phyloP scores from a whole-genome alignment of 1,140 invertebrate genomes.

The Luehdorfia chinensis region DNA sequence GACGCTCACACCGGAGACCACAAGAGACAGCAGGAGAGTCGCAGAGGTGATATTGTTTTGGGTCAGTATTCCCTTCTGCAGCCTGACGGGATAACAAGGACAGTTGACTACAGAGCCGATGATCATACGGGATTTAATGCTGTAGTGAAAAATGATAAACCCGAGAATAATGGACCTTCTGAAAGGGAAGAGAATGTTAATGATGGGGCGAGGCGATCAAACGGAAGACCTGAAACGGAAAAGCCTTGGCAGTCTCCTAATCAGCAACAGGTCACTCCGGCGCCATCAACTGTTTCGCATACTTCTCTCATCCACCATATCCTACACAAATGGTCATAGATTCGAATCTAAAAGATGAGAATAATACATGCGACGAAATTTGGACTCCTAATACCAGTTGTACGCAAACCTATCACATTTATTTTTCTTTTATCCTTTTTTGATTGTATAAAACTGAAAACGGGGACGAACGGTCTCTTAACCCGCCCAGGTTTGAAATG shows the following conservation, averaged over 20 bases:
- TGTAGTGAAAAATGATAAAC: conserved; percentile 37
- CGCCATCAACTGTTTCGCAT: neutral
- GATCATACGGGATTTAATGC: conserved; percentile 36
- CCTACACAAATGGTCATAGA: too few species aligned
- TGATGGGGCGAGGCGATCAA: neutral
- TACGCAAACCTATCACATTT: too few species aligned
- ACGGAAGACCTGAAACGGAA: neutral
- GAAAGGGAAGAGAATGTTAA: neutral
- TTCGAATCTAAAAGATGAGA: too few species aligned
- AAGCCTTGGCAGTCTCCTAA: neutral
- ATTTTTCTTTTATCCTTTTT: neutral
- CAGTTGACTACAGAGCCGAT: conserved; percentile 78
- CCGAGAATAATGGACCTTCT: conserved; percentile 13
- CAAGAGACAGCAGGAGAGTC: conserved; percentile 58
- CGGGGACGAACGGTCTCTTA: too few species aligned
- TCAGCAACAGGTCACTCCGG: neutral
- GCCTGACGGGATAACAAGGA: conserved; percentile 76
- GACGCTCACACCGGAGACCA: conserved; percentile 72
- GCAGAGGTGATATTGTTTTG: conserved; percentile 78
- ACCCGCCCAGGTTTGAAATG: too few species aligned
- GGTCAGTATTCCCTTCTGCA: conserved; percentile 73
- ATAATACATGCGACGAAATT: too few species aligned
- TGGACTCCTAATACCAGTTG: too few species aligned
- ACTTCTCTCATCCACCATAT: conserved; percentile 9
- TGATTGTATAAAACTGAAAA: neutral